Base-by-base conservation (phyloP, 2,888 invertebrate species). In the Ophion costatus region DNA sequence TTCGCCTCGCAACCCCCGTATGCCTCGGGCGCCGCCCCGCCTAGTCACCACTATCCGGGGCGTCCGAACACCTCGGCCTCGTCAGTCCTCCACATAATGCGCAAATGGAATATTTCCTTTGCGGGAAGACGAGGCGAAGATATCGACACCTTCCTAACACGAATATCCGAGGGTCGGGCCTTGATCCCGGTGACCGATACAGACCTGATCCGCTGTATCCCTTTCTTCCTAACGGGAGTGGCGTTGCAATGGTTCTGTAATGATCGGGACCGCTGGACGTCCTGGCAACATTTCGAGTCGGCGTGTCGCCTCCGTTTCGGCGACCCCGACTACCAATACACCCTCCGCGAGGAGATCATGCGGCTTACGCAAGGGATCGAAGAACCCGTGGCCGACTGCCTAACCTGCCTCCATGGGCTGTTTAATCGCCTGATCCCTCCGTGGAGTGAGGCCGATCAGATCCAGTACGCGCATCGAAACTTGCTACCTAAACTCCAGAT, bases 21-120 rank as follows among this genome's bases (percentile, higher is more conserved):
- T 11, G 45, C 11, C 11, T 10, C 14, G 14, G 45, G 45, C 3
- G 3, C 3, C 14, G 14, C 11, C 45, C 11, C 14, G 45, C 1
- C 11, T 45, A 4, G 11, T 14, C 14, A 9, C 45, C 1, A 14
- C 10, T 2, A 14, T 24, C 24, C 24, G 10, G 24, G 2, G 22
- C 9, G 33, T 38, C 20, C n/a, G 2, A 14, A 29, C 22, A 1
- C 22, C 24, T 70, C 71, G 0, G 61, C 73, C 2, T 71, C 80
- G 0, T 24, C 56, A 0, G 80, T 66, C 0, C 5, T 80, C 0
- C 29, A 74, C 11, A 5, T 64, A 0, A 80, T 80, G 74, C 42
- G 67, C 0, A 80, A 80, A 5, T 80, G 80, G 80, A 80, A 80
- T 17, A 66, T 80, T 1, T 67, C 67, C 0, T 80, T 80, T 9